Conservation (phyloP, 2,113 vertebrate genomes). For the Phrynocephalus versicolor region DNA sequence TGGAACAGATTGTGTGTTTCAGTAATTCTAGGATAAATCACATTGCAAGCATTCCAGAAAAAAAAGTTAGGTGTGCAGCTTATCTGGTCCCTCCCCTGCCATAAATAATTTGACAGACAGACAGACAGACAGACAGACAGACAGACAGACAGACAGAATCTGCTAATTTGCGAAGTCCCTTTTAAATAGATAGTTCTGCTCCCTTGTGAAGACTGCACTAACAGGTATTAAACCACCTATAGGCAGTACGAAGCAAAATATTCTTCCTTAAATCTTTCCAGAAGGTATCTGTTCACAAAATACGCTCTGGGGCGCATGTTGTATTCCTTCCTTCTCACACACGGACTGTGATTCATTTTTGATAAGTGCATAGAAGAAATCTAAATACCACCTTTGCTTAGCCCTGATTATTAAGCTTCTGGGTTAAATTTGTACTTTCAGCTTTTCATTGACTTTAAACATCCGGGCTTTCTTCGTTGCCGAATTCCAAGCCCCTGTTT, state of each 20-base stretch:
- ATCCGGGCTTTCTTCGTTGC: conserved; percentile 1
- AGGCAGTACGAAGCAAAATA: background rate
- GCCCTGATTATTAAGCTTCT: background rate
- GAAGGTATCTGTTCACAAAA: background rate
- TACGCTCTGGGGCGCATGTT: background rate
- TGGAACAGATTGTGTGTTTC: background rate
- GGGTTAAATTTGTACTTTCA: background rate
- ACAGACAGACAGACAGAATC: no score
- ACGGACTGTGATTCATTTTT: background rate
- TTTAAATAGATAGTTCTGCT: background rate
- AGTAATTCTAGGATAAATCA: background rate
- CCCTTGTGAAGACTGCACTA: background rate
- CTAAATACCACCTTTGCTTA: background rate
- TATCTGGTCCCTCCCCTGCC: no score
- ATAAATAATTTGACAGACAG: no score
- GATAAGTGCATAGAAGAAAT: fast-evolving
- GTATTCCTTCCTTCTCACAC: background rate
- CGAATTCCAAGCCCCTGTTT: background rate
- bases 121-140: no score
- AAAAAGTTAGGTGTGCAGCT: no score
- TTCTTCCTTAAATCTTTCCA: background rate
- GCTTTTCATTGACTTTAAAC: background rate
- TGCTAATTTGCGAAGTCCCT: no score
- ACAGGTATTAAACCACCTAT: background rate
- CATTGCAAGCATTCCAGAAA: background rate